These are phyloP conservation scores for Stenopsyche tienmushanensis DNA, from an alignment of 1,140 invertebrate species.

Conservation along the genomic window DNA sequence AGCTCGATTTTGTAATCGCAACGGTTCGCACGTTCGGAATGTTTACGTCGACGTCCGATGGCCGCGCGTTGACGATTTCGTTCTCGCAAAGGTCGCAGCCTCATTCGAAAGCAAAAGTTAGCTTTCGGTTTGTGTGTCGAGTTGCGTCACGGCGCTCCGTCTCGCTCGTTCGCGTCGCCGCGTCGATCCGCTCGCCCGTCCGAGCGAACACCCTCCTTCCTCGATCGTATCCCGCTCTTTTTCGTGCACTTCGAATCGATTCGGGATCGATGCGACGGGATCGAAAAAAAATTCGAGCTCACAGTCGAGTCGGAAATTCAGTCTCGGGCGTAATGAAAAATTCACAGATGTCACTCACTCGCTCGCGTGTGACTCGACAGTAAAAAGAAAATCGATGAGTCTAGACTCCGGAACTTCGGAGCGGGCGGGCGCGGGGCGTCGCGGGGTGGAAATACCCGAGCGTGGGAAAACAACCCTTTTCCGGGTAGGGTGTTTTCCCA, in stretches of 20 bases:
- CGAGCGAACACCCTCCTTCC: background rate
- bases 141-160: constrained; percentile 32
- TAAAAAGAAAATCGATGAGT: constrained; percentile 6
- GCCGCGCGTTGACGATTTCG: background rate
- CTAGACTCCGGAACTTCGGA: constrained; percentile 2
- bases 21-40: too few species aligned
- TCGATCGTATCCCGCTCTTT: constrained; percentile 4
- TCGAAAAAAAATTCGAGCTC: background rate
- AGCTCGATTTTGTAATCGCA: background rate
- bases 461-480: background rate
- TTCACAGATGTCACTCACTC: background rate
- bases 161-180: constrained; percentile 12
- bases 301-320: background rate
- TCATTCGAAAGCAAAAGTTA: constrained; percentile 40
- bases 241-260: background rate
- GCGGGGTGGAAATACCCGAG: background rate
- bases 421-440: background rate
- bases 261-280: background rate
- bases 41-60: background rate
- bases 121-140: constrained; percentile 29
- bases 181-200: background rate
- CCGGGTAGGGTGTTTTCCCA: background rate
- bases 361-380: background rate
- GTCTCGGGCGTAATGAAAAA: too few species aligned
- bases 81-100: constrained; percentile 37